Evolutionary conservation across 2,113 vertebrate genomes (phyloP).

Genomic region (Onychorhynchus coronatus): DNA sequence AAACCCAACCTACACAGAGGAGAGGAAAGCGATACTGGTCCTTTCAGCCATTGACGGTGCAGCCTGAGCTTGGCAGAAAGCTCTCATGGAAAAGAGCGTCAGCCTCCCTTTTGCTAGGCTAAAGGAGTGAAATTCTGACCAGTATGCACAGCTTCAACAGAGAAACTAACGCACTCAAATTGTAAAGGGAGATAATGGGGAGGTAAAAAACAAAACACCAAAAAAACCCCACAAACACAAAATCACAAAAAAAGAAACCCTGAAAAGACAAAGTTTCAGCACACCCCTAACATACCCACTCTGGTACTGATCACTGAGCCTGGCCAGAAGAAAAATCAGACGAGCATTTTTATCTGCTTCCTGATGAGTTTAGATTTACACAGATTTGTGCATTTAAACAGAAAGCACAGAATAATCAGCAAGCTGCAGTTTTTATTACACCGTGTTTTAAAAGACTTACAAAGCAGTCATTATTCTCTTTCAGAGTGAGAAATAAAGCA

Average conservation of each 20-base stretch:
- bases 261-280: neutral
- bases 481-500: neutral
- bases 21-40: neutral
- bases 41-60: neutral
- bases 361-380: slow-evolving; percentile 33
- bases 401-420: neutral
- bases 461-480: slow-evolving; percentile 19
- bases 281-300: neutral
- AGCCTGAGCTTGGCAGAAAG: neutral
- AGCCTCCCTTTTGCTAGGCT: neutral
- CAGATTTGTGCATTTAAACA: neutral
- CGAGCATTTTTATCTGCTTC: slow-evolving; percentile 19
- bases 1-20: neutral
- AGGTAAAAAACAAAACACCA: neutral
- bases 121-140: neutral
- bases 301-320: neutral
- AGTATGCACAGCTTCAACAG: neutral
- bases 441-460: neutral
- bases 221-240: rapidly evolving
- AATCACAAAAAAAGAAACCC: neutral
- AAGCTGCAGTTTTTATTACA: slow-evolving; percentile 39
- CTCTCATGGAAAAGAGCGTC: neutral
- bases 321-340: neutral
- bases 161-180: neutral
- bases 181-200: neutral